Evolutionary conservation across 2,797 vertebrate genomes (phyloP), one percentile per base, ranked within the genome.

Genomic region (Erpetoichthys calabaricus): DNA sequence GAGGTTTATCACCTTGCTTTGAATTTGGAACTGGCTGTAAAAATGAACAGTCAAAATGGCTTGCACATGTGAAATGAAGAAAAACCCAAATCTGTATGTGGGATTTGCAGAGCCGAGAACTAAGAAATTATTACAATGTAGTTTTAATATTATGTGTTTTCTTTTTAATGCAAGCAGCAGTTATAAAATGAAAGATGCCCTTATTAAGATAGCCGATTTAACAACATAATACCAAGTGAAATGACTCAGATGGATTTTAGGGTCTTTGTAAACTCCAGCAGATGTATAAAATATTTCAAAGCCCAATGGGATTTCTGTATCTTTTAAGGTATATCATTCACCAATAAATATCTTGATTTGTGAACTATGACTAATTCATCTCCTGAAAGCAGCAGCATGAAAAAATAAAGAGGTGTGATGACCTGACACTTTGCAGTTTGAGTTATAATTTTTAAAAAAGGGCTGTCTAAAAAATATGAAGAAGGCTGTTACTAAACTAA

Each of bases 401-500:
- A 67, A 83, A 76, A 60, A 76, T 73, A 73, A 71, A 78, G 75
- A 82, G 79, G 81, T 84, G 80, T 74, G 77, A 86, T 82, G 78
- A 75, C 65, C 67, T 82, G 80, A 79, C 81, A 84, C 64, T 55
- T 72, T 77, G 72, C 73, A 73, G 52, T 58, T 10, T 55, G 62
- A 68, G 64, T 69, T 75, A 74, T 76, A 80, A 85, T 82, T 83
- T 84, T 85, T 72, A 63, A 63, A 67, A 63, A 74, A 74, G 64
- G 62, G 64, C 51, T 66, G 73, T 69, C 73, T 76, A 72, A 79
- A 60, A 82, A 75, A 76, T 49, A 64, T 72, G 75, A 76, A 75
- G 67, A 77, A 75, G 75, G 71, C 78, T 84, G 80, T 83, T 84
- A 82, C 85, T 88, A 87, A 89, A 80, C 78, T 84, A 86, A 86